phyloP scores from a whole-genome alignment of 1,140 invertebrate genomes.

The Drosophila equinoxialis region DNA sequence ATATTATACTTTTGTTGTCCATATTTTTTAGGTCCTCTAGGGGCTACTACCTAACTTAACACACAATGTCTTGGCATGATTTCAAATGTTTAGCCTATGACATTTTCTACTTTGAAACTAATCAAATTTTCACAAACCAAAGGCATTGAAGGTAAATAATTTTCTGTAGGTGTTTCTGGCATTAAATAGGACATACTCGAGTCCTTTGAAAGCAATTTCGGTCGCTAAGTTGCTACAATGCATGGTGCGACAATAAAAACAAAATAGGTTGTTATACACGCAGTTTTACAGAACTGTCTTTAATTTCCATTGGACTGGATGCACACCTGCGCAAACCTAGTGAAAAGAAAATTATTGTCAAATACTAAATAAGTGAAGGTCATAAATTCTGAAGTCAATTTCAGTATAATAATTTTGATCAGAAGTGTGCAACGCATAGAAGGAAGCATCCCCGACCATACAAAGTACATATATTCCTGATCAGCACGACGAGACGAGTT shows the following conservation, averaged over 20 bases:
- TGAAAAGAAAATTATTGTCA: conserved; percentile 56
- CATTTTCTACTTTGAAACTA: conserved; percentile 44
- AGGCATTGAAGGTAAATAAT: conserved; percentile 38
- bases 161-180: conserved; percentile 42
- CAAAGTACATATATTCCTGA: no score
- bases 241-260: conserved; percentile 53
- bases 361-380: conserved; percentile 42
- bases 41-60: conserved; percentile 35
- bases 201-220: conserved; percentile 57
- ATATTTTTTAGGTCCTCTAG: conserved; percentile 32
- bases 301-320: conserved; percentile 19
- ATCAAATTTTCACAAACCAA: conserved; percentile 1
- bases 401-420: no score
- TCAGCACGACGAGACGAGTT: no score
- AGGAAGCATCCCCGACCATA: no score
- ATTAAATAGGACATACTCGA: conserved; percentile 33
- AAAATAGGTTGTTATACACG: conserved; percentile 34
- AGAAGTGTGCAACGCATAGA: no score
- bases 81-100: conserved; percentile 42
- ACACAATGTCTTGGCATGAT: conserved; percentile 45
- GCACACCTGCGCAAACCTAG: conserved; percentile 33
- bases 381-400: conserved; percentile 53
- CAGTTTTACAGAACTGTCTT: conserved; percentile 33
- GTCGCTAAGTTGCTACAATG: conserved; percentile 58
- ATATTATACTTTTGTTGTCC: conserved; percentile 51